A percentile compares a stretch with the other conserved stretches of the same genome.
phyloP scores from a whole-genome alignment of 2,113 vertebrate genomes.

The Gavia stellata region DNA sequence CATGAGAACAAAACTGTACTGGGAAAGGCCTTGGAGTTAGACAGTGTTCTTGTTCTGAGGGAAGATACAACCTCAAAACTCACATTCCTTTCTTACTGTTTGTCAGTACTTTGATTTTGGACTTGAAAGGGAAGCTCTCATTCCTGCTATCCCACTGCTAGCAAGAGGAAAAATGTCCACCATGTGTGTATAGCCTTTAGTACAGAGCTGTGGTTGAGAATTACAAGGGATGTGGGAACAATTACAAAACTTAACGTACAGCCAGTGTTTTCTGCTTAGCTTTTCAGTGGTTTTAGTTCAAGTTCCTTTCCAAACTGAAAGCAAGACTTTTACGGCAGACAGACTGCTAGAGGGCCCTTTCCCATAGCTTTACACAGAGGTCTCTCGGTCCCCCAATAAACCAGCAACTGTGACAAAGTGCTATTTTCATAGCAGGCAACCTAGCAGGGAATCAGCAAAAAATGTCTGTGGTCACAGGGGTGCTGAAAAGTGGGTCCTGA shows the following conservation, averaged over 20 bases:
- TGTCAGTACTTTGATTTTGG: not conserved
- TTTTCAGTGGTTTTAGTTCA: not conserved
- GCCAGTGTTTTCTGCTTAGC: not conserved
- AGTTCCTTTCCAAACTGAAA: not conserved
- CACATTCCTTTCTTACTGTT: not conserved
- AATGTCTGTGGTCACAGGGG: not conserved
- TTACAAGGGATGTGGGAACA: not conserved
- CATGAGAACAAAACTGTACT: not conserved
- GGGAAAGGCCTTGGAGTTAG: not conserved
- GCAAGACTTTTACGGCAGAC: not conserved
- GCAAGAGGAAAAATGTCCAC: not conserved
- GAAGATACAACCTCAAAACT: not conserved
- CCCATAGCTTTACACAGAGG: not conserved
- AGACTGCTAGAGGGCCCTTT: not conserved
- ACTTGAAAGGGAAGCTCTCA: not conserved
- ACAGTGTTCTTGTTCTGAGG: not conserved
- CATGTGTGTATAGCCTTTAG: not conserved
- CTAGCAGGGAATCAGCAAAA: not conserved
- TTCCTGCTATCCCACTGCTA: not conserved
- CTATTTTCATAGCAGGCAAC: not conserved
- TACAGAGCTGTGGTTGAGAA: not conserved
- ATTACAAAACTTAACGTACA: not conserved
- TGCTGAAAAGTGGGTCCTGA: not conserved
- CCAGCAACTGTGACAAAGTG: not conserved
- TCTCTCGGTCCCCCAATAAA: rapidly evolving